A percentile compares a stretch with the other conserved stretches of the same genome.
Conservation (phyloP, 92 coral and sea anemone genomes). For the Parazoanthus darwini region DNA sequence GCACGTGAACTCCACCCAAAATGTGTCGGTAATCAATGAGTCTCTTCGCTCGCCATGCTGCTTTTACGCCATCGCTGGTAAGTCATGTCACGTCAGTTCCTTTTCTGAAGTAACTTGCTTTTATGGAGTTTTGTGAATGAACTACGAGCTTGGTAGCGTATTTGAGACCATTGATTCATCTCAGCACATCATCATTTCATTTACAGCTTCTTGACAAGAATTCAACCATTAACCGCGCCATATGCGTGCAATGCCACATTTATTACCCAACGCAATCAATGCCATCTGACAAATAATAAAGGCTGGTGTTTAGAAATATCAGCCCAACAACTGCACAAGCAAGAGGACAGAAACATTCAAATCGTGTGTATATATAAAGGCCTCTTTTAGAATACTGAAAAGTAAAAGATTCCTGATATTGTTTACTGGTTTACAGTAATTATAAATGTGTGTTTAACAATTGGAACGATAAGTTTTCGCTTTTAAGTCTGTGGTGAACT, state of each 20-base stretch:
- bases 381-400: not conserved
- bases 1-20: not conserved
- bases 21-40: not conserved
- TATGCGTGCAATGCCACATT: slow-evolving; percentile 12
- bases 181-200: slow-evolving; percentile 38
- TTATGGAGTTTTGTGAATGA: not conserved
- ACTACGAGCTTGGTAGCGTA: not conserved
- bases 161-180: not conserved
- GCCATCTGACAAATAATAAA: slow-evolving; percentile 32
- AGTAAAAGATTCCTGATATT: slow-evolving; percentile 1
- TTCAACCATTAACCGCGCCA: slow-evolving; percentile 42
- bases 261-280: slow-evolving; percentile 27
- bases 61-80: not conserved
- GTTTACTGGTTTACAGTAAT: slow-evolving; percentile 37
- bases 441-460: slow-evolving; percentile 36
- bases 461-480: slow-evolving; percentile 22
- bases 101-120: not conserved
- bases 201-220: slow-evolving; percentile 38
- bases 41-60: not conserved
- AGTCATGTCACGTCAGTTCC: not conserved
- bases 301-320: not conserved
- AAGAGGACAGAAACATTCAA: not conserved
- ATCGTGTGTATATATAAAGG: not conserved
- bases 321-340: not conserved
- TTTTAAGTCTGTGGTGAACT: slow-evolving; percentile 26